Evolutionary conservation across 2,888 invertebrate genomes (phyloP), one percentile per base, ranked within the genome.

Genomic region (Augiades crinisus): DNA sequence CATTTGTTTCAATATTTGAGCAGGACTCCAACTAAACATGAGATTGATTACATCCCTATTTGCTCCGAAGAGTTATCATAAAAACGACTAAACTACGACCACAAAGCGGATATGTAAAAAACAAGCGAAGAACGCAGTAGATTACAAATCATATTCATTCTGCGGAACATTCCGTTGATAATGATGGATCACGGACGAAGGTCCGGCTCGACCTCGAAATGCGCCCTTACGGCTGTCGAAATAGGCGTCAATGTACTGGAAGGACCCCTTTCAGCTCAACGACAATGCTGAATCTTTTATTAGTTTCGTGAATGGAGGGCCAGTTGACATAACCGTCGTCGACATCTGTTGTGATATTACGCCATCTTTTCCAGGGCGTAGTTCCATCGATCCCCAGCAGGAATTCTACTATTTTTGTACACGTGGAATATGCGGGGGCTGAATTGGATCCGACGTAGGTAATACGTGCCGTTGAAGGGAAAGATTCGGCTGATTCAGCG

Each of bases 271-370:
- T 77, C 76, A 74, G 71, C 62, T 70, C 75, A 83, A 83, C 83
- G 84, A 78, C 81, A 80, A 79, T 81, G 81, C 83, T 88, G 88
- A 87, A 86, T 88, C 85, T 88, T 87, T 87, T 89, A 89, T 88
- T 87, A 85, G 85, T 82, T 85, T 78, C 68, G 82, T 80, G 81
- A 86, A 86, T 84, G 82, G 80, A 81, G 77, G 83, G 76, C 79
- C 80, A 81, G 85, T 83, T 84, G 86, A 83, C 83, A 82, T 88
- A 85, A 86, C 81, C 81, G 83, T 85, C 83, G 76, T 67, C 73
- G 77, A 82, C 87, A 89, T 86, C 84, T 88, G 88, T 85, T 86
- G 79, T 82, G 77, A 84, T 88, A 89, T 86, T 84, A 78, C 80
- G 74, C 83, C 77, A 78, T 83, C 77, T 78, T 77, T 76, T 66